phyloP scores from a whole-genome alignment of 2,888 invertebrate genomes.

The Branchellion lobata region DNA sequence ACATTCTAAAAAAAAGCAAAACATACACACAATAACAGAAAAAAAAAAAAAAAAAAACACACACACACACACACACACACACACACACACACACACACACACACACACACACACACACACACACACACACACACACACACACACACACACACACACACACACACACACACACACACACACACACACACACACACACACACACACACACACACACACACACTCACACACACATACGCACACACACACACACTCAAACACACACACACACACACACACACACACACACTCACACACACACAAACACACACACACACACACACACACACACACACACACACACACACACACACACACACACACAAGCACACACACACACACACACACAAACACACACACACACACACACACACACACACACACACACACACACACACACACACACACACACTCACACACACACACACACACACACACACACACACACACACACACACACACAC shows the following conservation, averaged over 20 bases:
- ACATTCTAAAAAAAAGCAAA: no score
- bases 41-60: neutral
- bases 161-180: slow-evolving; percentile 23
- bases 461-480: no score
- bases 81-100: slow-evolving; percentile 23
- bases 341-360: slow-evolving; percentile 13
- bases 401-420: no score
- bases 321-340: slow-evolving; percentile 23
- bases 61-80: slow-evolving; percentile 23
- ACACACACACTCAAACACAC: neutral
- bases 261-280: slow-evolving; percentile 9
- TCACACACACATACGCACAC: no score
- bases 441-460: no score
- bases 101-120: slow-evolving; percentile 23
- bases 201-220: slow-evolving; percentile 23
- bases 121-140: slow-evolving; percentile 23
- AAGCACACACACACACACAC: neutral
- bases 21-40: slow-evolving; percentile 15
- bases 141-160: slow-evolving; percentile 23
- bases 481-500: no score
- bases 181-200: slow-evolving; percentile 23
- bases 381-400: no score
- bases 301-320: slow-evolving; percentile 23
- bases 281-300: slow-evolving; percentile 15
- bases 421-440: no score